phyloP scores from a whole-genome alignment of 2,113 vertebrate genomes.

The Shinisaurus crocodilurus region DNA sequence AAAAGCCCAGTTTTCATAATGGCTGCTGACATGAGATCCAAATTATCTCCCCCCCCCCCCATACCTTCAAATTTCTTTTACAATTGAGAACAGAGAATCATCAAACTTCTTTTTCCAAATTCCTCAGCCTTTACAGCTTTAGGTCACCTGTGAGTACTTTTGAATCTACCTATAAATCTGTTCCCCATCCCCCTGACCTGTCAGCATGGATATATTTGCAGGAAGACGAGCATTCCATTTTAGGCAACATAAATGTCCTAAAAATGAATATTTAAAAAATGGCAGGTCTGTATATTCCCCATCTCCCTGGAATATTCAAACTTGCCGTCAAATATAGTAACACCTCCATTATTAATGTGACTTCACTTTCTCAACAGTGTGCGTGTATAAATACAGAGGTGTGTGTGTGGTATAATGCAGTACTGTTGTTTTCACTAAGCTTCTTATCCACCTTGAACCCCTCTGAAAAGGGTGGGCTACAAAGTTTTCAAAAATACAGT shows the following conservation, averaged over 20 bases:
- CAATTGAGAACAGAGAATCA: neutral
- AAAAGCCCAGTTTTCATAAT: neutral
- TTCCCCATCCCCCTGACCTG: neutral
- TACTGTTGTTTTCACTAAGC: neutral
- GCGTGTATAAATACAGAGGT: neutral
- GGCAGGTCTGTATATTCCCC: neutral
- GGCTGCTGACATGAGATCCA: neutral
- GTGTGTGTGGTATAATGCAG: too few relatives aligned
- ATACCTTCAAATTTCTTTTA: neutral
- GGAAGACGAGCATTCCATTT: neutral
- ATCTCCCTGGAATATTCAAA: neutral
- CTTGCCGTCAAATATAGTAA: neutral
- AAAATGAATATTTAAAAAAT: neutral
- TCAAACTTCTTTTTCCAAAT: neutral
- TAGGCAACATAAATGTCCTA: neutral
- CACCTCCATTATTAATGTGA: neutral
- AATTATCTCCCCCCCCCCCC: too few relatives aligned
- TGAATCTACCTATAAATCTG: neutral
- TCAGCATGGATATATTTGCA: neutral
- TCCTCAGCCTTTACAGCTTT: neutral
- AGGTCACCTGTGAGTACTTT: neutral
- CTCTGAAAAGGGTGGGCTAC: neutral
- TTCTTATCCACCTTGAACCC: neutral
- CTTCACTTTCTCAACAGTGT: neutral
- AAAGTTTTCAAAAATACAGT: neutral